Percentiles rank a stretch among this genome's conserved stretches.
Evolutionary conservation across 2,113 vertebrate genomes (phyloP).

Genomic region (Macrotis lagotis): DNA sequence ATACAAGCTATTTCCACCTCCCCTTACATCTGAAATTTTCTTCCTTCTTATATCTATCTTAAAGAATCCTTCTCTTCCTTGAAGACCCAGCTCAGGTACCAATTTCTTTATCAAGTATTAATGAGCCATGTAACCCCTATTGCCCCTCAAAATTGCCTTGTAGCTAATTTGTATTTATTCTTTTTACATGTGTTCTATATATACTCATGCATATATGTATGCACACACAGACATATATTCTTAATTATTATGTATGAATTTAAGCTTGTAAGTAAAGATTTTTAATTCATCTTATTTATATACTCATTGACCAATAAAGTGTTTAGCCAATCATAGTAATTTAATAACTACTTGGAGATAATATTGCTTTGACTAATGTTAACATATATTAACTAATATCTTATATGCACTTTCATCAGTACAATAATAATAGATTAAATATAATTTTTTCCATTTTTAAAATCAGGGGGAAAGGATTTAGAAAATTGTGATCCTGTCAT

Average conservation of each 20-base stretch:
- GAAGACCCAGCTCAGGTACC: too few relatives aligned
- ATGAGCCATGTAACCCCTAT: too few relatives aligned
- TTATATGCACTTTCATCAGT: not conserved
- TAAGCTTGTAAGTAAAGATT: not conserved
- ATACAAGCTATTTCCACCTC: too few relatives aligned
- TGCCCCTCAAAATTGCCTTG: too few relatives aligned
- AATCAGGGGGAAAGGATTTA: not conserved
- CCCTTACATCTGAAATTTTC: too few relatives aligned
- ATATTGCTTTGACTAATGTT: not conserved
- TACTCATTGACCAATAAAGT: not conserved
- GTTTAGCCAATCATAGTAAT: not conserved
- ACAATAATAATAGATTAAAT: not conserved
- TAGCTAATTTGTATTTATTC: too few relatives aligned
- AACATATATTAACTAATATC: not conserved
- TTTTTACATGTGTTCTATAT: too few relatives aligned
- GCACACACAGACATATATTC: too few relatives aligned
- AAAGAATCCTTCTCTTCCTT: too few relatives aligned
- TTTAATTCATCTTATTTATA: not conserved
- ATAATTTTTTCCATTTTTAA: not conserved
- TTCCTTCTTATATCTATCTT: too few relatives aligned
- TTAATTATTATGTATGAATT: not conserved
- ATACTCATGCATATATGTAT: too few relatives aligned
- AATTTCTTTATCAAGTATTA: too few relatives aligned
- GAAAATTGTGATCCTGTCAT: not conserved
- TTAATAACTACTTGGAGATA: not conserved